These are phyloP conservation scores for Pteropus alecto DNA, from an alignment of 2,113 vertebrate genomes.

Conservation along the genomic window DNA sequence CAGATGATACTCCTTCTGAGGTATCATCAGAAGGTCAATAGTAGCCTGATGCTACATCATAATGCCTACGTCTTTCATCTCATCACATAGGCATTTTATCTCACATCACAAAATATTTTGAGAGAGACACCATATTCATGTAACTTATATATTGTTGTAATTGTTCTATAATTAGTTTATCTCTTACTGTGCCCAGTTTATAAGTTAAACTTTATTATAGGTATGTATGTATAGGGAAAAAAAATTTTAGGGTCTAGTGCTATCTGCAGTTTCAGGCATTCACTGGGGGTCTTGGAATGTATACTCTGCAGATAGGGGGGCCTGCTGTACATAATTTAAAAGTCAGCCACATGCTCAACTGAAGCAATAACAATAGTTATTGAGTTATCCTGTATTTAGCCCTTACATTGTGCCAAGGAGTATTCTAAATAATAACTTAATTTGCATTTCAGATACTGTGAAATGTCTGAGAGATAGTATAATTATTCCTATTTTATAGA, in stretches of 20 bases:
- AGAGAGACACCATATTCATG: neutral
- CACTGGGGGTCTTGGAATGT: neutral
- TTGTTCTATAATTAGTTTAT: neutral
- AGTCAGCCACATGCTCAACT: neutral
- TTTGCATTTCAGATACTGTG: neutral
- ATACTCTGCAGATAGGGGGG: too few species aligned
- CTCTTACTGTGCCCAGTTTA: neutral
- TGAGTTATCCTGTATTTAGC: neutral
- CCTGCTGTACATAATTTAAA: neutral
- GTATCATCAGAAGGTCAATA: neutral
- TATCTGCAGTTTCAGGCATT: neutral
- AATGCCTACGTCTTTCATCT: neutral
- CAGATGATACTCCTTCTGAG: neutral
- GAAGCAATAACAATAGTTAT: neutral
- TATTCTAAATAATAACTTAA: neutral
- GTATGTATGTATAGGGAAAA: neutral
- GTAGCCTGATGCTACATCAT: neutral
- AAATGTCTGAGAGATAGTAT: neutral
- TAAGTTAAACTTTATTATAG: neutral
- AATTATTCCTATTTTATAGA: neutral
- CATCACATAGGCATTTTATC: neutral
- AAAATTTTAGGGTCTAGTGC: neutral
- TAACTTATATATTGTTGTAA: neutral
- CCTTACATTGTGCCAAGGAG: neutral
- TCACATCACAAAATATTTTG: neutral